Evolutionary conservation across 2,113 vertebrate species (phyloP), one percentile per base, ranked within the genome.

Genomic region (Pelobates fuscus): DNA sequence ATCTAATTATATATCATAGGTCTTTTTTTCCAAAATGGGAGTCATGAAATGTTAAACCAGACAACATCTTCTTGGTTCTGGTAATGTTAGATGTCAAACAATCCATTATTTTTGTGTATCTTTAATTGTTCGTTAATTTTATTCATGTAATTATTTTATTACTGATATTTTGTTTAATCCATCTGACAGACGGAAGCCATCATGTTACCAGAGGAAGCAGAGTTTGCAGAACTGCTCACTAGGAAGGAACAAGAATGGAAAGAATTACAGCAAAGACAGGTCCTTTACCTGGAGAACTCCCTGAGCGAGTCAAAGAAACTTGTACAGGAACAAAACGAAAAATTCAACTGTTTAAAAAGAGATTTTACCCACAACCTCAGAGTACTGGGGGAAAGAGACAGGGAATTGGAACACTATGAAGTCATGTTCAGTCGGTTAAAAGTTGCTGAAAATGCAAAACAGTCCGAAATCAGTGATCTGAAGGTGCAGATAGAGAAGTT

Each of bases 321-420:
- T 70, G 87, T 92, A 72, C 75, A 80, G 37, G 82, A 82, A 44
- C 59, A 83, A 20, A 84, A 77, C 70, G 84, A 82, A 7, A 80
- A 82, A 63, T 86, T 90, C 67, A 77, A 61, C 44, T 63, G 73
- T 12, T 78, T 95, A 54, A 89, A 79, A 77, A 88, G 93, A 64
- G 92, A 92, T 76, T 95, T 95, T 24, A 70, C 86, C 25, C 91
- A 89, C 80, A 94, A 95, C 78, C 79, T 94, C 60, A 72, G 63
- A 49, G 80, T 93, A 69, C 79, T 95, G 70, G 90, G 89, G 68
- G 92, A 94, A 78, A 84, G 91, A 57, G 93, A 94, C 71, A 71
- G 5, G 5, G 92, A 94, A 77, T 82, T 96, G 64, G 79, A 91
- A 76, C 82, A 2, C 52, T 93, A 86, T 2, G 91, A 93, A 1